A percentile compares a stretch with the other conserved stretches of the same genome.
phyloP scores from a whole-genome alignment of 2,888 invertebrate species.

The Autographa gamma region DNA sequence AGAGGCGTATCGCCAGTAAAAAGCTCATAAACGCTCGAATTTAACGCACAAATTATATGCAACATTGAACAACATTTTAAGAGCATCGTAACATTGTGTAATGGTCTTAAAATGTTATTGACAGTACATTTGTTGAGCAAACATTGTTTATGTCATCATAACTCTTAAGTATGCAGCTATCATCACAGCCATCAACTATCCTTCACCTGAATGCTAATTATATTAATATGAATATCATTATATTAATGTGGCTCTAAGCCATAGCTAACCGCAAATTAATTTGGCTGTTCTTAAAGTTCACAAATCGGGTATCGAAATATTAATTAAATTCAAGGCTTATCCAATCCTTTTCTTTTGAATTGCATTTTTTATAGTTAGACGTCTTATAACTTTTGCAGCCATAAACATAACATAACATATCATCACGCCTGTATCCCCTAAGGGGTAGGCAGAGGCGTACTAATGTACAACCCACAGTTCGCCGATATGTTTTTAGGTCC shows the following conservation, averaged over 20 bases:
- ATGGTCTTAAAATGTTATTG: not conserved
- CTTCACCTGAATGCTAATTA: conserved; percentile 16
- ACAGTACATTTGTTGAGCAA: not conserved
- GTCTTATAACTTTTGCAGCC: not conserved
- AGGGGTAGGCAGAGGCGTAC: no score
- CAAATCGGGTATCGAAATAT: not conserved
- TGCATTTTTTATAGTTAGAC: not conserved
- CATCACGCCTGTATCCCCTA: no score
- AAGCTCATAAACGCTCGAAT: not conserved
- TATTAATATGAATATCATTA: not conserved
- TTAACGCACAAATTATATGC: not conserved
- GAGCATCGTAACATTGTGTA: not conserved
- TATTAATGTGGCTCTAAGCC: not conserved
- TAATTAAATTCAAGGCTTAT: not conserved
- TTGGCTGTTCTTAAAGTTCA: not conserved
- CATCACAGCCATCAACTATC: conserved; percentile 7
- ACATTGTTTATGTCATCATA: not conserved
- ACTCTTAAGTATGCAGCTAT: not conserved
- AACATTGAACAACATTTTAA: conserved; percentile 2
- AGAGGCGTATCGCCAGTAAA: not conserved
- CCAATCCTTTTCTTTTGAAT: not conserved
- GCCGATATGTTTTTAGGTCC: no score
- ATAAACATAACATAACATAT: no score
- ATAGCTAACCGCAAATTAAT: not conserved
- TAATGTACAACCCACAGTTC: no score